These are phyloP conservation scores for Antheraea mylitta DNA, from an alignment of 1,140 invertebrate species.

Conservation along the genomic window DNA sequence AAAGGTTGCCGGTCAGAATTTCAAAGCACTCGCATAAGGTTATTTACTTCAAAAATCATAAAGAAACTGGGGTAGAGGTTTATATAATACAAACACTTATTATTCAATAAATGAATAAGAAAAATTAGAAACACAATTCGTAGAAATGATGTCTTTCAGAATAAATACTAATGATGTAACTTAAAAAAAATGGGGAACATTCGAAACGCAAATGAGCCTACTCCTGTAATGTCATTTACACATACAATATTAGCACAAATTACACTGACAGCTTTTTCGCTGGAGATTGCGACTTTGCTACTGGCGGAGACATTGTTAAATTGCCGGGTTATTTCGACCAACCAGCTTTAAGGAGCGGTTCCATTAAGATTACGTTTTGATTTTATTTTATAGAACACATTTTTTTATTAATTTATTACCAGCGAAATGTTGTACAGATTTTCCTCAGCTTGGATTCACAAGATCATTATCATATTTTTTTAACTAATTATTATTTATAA, in stretches of 20 bases:
- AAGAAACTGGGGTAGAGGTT: too few species aligned
- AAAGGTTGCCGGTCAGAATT: too few species aligned
- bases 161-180: neutral
- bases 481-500: too few species aligned
- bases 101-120: too few species aligned
- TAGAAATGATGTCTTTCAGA: too few species aligned
- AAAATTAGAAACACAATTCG: too few species aligned
- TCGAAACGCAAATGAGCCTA: slow-evolving; percentile 16
- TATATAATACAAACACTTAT: too few species aligned
- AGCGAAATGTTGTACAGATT: too few species aligned
- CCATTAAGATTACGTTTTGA: neutral
- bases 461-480: too few species aligned
- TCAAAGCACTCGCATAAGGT: too few species aligned
- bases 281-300: slow-evolving; percentile 21
- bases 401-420: neutral
- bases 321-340: slow-evolving; percentile 32
- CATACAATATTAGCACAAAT: slow-evolving; percentile 26
- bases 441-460: too few species aligned
- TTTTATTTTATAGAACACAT: neutral
- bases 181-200: slow-evolving; percentile 6
- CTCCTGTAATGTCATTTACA: slow-evolving; percentile 14
- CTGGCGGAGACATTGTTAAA: slow-evolving; percentile 34
- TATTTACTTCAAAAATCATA: too few species aligned
- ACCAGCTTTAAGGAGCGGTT: slow-evolving; percentile 14
- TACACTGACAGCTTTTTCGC: slow-evolving; percentile 25